These are phyloP conservation scores for Tragelaphus scriptus DNA, from an alignment of 2,113 vertebrate species.

Conservation along the genomic window DNA sequence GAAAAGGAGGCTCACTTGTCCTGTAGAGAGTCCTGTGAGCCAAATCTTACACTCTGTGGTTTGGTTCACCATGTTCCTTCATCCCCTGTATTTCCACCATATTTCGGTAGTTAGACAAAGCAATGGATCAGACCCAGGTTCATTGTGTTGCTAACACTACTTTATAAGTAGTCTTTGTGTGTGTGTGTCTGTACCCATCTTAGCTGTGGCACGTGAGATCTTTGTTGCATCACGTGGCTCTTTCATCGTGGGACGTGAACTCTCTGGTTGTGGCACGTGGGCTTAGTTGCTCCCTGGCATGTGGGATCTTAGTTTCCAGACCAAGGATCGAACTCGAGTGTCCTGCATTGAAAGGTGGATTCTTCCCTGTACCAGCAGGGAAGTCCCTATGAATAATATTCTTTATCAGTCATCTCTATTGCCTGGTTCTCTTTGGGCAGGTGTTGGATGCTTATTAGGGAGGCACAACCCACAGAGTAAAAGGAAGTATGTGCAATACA, in stretches of 20 bases:
- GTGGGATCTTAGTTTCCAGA: not conserved
- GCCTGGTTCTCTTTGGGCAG: not conserved
- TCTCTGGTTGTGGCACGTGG: not conserved
- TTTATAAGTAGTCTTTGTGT: not conserved
- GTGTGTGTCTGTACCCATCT: not conserved
- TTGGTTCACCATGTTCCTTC: fast-evolving
- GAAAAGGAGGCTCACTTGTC: not conserved
- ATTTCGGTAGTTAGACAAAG: not conserved
- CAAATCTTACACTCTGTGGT: fast-evolving
- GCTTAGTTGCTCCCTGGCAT: not conserved
- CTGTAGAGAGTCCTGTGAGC: not conserved
- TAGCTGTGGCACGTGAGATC: not conserved
- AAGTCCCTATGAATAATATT: not conserved
- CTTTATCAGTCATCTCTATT: fast-evolving
- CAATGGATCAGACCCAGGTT: not conserved
- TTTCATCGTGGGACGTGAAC: not conserved
- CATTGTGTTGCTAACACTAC: not conserved
- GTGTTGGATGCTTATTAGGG: not conserved
- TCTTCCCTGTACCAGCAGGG: not conserved
- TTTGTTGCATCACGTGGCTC: not conserved
- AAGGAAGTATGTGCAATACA: too few relatives aligned
- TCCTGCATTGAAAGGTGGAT: not conserved
- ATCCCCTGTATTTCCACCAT: too few relatives aligned
- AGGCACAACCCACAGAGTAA: too few relatives aligned
- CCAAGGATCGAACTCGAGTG: not conserved